Evolutionary conservation across 2,888 invertebrate genomes (phyloP).

Genomic region (Hydroisotoma schaefferi): DNA sequence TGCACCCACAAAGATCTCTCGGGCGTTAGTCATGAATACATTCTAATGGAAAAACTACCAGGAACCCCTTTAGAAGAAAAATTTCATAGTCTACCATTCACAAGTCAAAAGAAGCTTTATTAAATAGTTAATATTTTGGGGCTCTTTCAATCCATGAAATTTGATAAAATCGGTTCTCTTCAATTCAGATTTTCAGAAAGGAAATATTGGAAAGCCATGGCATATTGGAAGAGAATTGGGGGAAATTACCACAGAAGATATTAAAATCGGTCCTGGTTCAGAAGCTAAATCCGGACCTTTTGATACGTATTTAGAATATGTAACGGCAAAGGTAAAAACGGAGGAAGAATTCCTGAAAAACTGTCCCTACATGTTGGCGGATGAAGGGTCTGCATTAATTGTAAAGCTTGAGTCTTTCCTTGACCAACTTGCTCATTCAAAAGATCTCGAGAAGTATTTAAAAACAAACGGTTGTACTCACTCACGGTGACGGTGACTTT

Average conservation of each 20-base stretch:
- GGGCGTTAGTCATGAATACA: constrained; percentile 23
- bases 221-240: constrained; percentile 8
- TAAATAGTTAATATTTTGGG: constrained; percentile 8
- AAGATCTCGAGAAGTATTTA: constrained; percentile 4
- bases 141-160: constrained; percentile 6
- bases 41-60: constrained; percentile 23
- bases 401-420: constrained; percentile 20
- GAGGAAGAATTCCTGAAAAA: constrained; percentile 14
- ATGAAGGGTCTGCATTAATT: constrained; percentile 9
- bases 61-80: constrained; percentile 20
- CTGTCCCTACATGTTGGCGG: constrained; percentile 10
- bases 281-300: constrained; percentile 25
- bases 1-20: constrained; percentile 21
- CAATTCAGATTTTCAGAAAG: constrained; percentile 13
- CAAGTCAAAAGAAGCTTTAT: no score
- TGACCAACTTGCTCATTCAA: neutral
- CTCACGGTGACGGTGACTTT: constrained; percentile 29
- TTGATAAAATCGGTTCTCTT: constrained; percentile 19
- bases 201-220: constrained; percentile 4
- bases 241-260: neutral
- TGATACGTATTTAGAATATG: constrained; percentile 19
- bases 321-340: constrained; percentile 7
- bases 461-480: constrained; percentile 22
- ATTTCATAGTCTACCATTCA: constrained; percentile 10
- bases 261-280: constrained; percentile 7